These are phyloP conservation scores for Zaprionus gabonicus DNA, from an alignment of 1,140 invertebrate genomes.

Conservation along the genomic window DNA sequence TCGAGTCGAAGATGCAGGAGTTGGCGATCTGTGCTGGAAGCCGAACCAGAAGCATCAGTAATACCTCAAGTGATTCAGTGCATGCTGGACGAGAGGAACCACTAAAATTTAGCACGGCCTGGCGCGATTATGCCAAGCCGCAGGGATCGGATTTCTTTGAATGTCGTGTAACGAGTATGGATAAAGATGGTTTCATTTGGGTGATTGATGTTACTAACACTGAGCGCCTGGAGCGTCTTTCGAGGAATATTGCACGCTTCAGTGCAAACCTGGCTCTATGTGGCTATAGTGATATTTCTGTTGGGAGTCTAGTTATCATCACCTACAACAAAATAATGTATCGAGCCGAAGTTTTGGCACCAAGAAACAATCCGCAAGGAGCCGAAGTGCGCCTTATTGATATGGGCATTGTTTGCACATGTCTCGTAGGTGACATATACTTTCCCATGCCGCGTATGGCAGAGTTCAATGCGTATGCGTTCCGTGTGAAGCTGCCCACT, in stretches of 20 bases:
- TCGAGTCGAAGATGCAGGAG: not conserved
- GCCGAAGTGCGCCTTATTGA: constrained; percentile 52
- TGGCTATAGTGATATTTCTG: constrained; percentile 10
- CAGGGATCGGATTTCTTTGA: constrained; percentile 41
- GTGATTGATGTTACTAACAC: constrained; percentile 28
- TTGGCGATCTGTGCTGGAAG: not conserved
- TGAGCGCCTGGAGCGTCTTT: constrained; percentile 36
- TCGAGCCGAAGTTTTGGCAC: constrained; percentile 2
- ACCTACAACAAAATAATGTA: constrained; percentile 1
- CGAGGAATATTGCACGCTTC: constrained; percentile 16
- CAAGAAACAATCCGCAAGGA: not conserved
- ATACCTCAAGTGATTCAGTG: not conserved
- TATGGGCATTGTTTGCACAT: constrained; percentile 8
- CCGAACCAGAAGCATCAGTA: not conserved
- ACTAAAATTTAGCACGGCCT: constrained; percentile 3
- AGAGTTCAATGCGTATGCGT: constrained; percentile 41
- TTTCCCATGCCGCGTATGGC: constrained; percentile 27
- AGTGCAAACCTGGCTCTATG: constrained; percentile 8
- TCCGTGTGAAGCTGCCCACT: constrained; percentile 38
- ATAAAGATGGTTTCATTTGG: constrained; percentile 52
- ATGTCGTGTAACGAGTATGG: constrained; percentile 45
- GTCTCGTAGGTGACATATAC: constrained; percentile 30
- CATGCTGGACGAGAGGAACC: not conserved
- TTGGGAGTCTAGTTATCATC: constrained; percentile 37
- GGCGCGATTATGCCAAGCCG: constrained; percentile 36